phyloP scores from a whole-genome alignment of 2,888 invertebrate species.

The Plebejus anna region DNA sequence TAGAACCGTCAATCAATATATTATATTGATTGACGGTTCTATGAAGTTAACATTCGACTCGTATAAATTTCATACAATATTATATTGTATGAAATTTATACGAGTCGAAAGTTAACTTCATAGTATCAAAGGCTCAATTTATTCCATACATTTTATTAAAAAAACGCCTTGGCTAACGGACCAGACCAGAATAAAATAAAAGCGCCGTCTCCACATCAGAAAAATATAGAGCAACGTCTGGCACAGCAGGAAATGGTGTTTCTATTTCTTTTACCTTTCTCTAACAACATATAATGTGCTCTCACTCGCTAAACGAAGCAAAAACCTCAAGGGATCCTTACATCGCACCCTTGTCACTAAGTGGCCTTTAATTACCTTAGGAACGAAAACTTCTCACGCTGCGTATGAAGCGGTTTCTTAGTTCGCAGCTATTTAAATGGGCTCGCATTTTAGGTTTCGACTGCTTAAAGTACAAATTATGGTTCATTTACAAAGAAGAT shows the following conservation, averaged over 20 bases:
- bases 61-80: no score
- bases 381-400: conserved; percentile 24
- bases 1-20: no score
- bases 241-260: conserved; percentile 6
- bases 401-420: conserved; percentile 23
- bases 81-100: no score
- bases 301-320: conserved; percentile 27
- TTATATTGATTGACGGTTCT: no score
- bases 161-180: no score
- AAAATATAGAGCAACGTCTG: conserved; percentile 17
- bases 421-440: conserved; percentile 22
- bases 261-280: conserved; percentile 17
- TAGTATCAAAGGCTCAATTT: no score
- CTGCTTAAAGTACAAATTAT: neutral
- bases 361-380: conserved; percentile 31
- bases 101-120: no score
- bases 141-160: no score
- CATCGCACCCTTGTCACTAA: conserved; percentile 32
- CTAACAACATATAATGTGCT: conserved; percentile 27
- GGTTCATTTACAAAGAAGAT: neutral
- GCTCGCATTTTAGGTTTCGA: neutral
- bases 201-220: neutral
- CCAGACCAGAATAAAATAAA: neutral
- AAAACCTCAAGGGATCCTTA: conserved; percentile 30
- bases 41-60: no score